Base-by-base conservation (phyloP, 2,888 invertebrate species). In the Drosophila falleni region DNA sequence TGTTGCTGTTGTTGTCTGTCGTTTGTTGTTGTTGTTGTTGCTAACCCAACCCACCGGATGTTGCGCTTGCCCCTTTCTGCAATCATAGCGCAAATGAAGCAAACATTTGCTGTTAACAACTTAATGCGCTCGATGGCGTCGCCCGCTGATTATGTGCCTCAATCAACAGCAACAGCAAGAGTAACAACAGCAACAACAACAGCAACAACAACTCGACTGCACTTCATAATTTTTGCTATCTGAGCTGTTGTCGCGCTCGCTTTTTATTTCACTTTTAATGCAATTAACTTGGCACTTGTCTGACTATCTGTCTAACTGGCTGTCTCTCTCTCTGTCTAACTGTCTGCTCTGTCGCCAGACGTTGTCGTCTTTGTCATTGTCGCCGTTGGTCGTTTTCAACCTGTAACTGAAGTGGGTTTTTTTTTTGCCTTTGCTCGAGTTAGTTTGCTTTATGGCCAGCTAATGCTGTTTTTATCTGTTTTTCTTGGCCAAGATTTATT, bases 61-160 rank as follows among this genome's bases (percentile, higher is more conserved):
- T 87, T 79, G 72, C n/a, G n/a, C 75, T 19, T 42, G 15, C 41
- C 42, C 54, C 59, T 47, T 35, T 37, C 49, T 11, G 89, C 88
- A 87, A 87, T 90, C 87, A 80, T 85, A 74, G 80, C 76, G 78
- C 86, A 89, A 88, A 90, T 89, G 89, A 87, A 90, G 90, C 89
- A 89, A 89, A 89, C 85, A 87, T 87, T 89, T 87, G 84, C 86
- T 90, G 89, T 90, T 88, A 88, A 88, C 88, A 90, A 88, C 89
- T 88, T 89, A 86, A 88, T 90, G 88, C 81, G 84, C 81, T 89
- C 70, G 73, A 73, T 73, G 87, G 80, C 85, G 73, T 71, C 70
- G 58, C 71, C 64, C 69, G 71, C 89, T 87, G 84, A 84, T 84
- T 89, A 84, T 89, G 89, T 87, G 84, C 84, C 85, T 89, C 84